These are phyloP conservation scores for Spilarctia lutea DNA, from an alignment of 2,888 invertebrate species.

Conservation along the genomic window DNA sequence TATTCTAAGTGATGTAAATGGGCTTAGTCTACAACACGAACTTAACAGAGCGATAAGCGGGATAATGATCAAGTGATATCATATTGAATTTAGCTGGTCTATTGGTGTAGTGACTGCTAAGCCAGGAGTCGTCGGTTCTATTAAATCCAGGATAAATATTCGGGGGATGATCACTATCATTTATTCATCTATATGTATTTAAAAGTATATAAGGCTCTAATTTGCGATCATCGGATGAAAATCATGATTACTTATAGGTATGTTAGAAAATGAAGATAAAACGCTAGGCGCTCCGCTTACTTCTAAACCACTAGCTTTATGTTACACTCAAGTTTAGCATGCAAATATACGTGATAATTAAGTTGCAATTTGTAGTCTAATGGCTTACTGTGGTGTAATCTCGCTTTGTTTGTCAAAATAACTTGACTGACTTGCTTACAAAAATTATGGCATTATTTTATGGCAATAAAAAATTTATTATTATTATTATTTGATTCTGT, in stretches of 20 bases:
- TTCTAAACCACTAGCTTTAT: not conserved
- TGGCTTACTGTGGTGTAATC: conserved; percentile 3
- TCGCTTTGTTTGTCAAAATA: conserved; percentile 6
- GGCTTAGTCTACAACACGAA: not conserved
- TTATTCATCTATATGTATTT: too few species aligned
- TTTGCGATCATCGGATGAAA: not conserved
- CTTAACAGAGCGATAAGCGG: not conserved
- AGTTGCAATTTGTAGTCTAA: not conserved
- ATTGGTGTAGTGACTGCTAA: too few species aligned
- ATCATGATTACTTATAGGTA: not conserved
- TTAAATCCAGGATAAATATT: not conserved
- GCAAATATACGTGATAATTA: not conserved
- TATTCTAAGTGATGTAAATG: conserved; percentile 16
- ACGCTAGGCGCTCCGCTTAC: not conserved
- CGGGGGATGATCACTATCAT: too few species aligned
- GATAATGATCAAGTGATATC: not conserved
- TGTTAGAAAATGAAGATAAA: not conserved
- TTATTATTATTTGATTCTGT: too few species aligned
- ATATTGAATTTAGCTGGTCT: not conserved
- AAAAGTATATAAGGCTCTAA: too few species aligned
- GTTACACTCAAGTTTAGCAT: conserved; percentile 4
- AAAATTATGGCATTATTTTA: too few species aligned
- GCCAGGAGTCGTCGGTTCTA: not conserved
- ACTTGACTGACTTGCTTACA: not conserved
- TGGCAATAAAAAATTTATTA: too few species aligned